A percentile compares a stretch with the other conserved stretches of the same genome.
These are phyloP conservation scores for Phyto melanocephala DNA, from an alignment of 2,888 invertebrate genomes.

Conservation along the genomic window DNA sequence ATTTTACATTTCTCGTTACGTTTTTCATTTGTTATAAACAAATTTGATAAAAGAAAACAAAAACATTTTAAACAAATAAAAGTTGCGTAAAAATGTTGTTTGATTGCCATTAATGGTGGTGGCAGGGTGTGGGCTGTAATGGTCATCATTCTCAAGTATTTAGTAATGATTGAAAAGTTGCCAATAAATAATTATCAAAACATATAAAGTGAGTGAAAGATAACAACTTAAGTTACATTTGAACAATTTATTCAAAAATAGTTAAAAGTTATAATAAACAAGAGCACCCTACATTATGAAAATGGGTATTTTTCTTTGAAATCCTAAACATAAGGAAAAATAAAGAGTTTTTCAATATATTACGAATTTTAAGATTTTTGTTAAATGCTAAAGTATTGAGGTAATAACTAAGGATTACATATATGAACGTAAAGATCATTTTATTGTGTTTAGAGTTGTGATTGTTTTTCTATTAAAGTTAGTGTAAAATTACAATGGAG, in stretches of 20 bases:
- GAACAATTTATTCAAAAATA: not conserved
- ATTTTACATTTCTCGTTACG: constrained; percentile 11
- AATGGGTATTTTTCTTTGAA: too few relatives aligned
- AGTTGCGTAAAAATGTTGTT: constrained; percentile 39
- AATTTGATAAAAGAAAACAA: constrained; percentile 27
- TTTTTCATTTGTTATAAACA: constrained; percentile 53
- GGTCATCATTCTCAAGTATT: constrained; percentile 1
- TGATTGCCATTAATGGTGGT: not conserved
- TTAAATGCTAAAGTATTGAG: too few relatives aligned
- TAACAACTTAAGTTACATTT: not conserved
- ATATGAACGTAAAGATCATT: too few relatives aligned
- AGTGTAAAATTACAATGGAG: too few relatives aligned
- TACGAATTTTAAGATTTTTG: too few relatives aligned
- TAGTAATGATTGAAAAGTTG: not conserved
- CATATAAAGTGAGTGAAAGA: not conserved
- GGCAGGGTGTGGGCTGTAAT: not conserved
- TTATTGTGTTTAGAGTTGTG: too few relatives aligned
- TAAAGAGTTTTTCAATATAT: too few relatives aligned
- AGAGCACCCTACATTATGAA: not conserved
- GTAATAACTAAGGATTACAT: too few relatives aligned
- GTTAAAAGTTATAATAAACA: not conserved
- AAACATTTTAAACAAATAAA: constrained; percentile 22
- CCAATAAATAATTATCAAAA: constrained; percentile 8
- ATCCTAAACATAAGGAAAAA: too few relatives aligned
- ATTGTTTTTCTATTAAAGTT: too few relatives aligned